Base-by-base conservation (phyloP, 2,797 vertebrate species). In the Triplophysa bombifrons region DNA sequence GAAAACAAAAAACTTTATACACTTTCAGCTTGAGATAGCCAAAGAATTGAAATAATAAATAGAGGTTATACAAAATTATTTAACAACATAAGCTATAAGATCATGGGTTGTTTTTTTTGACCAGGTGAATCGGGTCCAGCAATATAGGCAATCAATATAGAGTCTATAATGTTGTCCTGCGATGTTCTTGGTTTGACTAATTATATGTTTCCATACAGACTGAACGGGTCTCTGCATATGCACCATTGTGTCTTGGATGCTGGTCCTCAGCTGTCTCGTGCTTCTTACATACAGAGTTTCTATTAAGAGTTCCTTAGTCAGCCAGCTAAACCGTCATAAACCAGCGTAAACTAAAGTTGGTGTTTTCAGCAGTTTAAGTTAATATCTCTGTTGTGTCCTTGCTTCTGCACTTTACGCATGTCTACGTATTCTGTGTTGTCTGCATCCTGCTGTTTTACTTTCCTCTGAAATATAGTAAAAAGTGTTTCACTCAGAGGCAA, bases 361-460 rank as follows among this genome's bases (percentile, higher is more conserved):
- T 63, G 27, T 63, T 60, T 63, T 65, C 22, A 30, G 27, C 82
- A 85, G 80, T 85, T 86, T 74, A 82, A 51, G 69, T 84, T 86
- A 63, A 83, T 12, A 38, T 86, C 85, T 76, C 74, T 65, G 50
- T 53, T 55, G 50, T 48, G 19, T 71, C 16, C 38, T 22, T 68
- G 64, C 2, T 73, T 81, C 51, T 77, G 82, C 56, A 85, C 78
- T 68, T 84, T 17, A 30, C 80, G 74, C 85, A 86, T 86, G 66
- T 85, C 80, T 68, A 79, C 77, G 14, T 86, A 86, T 44, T 85
- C 84, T 3, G 78, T 61, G 63, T 82, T 75, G 13, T 86, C 78
- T 76, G 48, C 25, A 20, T 66, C 13, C 14, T 17, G 30, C 9
- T 5, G 16, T 41, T 69, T 81, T 60, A 58, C 4, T 41, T 76